These are phyloP conservation scores for Xiphorhynchus erythropygius DNA, from an alignment of 2,797 vertebrate genomes.

Conservation along the genomic window DNA sequence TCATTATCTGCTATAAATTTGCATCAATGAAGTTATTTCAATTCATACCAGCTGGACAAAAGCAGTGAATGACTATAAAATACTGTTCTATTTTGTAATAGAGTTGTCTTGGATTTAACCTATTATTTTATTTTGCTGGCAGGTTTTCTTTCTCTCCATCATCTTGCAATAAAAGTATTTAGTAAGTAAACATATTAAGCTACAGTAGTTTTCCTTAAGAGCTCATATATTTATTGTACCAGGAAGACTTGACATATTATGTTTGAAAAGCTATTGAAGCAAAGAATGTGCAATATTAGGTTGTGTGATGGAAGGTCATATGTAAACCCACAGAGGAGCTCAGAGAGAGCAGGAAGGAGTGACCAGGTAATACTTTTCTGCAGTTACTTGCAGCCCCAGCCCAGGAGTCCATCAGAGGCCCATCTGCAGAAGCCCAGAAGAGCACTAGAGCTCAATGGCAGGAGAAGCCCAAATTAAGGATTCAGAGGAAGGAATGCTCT, in stretches of 20 bases:
- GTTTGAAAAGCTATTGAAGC: neutral
- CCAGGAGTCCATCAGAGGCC: neutral
- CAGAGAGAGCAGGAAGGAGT: neutral
- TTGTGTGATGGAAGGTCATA: neutral
- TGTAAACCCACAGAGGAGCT: neutral
- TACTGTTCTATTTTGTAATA: neutral
- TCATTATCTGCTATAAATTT: slow-evolving; percentile 50
- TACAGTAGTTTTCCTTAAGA: neutral
- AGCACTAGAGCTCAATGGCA: neutral
- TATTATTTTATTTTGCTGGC: neutral
- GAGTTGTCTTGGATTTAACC: neutral
- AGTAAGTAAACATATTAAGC: neutral
- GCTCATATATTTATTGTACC: neutral
- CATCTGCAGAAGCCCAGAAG: neutral
- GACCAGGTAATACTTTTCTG: neutral
- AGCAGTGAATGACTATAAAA: neutral
- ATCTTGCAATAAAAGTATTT: neutral
- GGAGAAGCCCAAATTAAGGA: neutral
- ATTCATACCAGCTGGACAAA: slow-evolving; percentile 41
- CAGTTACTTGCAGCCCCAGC: neutral
- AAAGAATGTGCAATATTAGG: neutral
- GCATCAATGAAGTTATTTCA: slow-evolving; percentile 3
- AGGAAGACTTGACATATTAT: neutral
- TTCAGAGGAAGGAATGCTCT: neutral
- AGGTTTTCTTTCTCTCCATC: neutral